These are phyloP conservation scores for Sebastes reedi DNA, from an alignment of 2,797 vertebrate species.

Conservation along the genomic window DNA sequence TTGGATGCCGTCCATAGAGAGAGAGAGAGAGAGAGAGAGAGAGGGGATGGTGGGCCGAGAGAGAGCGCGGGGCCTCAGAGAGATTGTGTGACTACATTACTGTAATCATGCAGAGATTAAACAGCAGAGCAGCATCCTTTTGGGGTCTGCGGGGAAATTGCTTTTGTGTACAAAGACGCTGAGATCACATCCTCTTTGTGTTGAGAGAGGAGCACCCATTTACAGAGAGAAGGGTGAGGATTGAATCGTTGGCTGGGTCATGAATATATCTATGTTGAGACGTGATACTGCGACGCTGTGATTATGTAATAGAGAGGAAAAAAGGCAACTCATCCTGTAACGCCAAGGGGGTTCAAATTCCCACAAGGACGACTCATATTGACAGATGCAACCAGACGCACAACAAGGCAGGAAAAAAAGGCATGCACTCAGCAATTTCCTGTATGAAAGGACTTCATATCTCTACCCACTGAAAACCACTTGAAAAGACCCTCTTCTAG, in stretches of 20 bases:
- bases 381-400: slow-evolving; percentile 33
- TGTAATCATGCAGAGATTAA: slow-evolving; percentile 75
- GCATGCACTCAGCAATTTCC: slow-evolving; percentile 30
- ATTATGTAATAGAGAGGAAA: slow-evolving; percentile 43
- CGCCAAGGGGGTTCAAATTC: slow-evolving; percentile 17
- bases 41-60: not conserved
- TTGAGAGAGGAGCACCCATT: not conserved
- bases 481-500: not conserved
- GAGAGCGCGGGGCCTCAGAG: not conserved
- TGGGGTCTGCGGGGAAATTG: slow-evolving; percentile 40
- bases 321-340: slow-evolving; percentile 19
- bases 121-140: slow-evolving; percentile 58
- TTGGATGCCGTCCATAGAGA: slow-evolving; percentile 41
- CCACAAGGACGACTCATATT: slow-evolving; percentile 7
- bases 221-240: slow-evolving; percentile 8
- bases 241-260: slow-evolving; percentile 12
- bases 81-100: slow-evolving; percentile 42
- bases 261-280: slow-evolving; percentile 10
- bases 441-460: not conserved
- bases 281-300: slow-evolving; percentile 22
- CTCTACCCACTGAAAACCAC: not conserved
- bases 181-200: slow-evolving; percentile 59
- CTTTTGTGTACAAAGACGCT: slow-evolving; percentile 45
- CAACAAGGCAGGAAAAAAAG: slow-evolving; percentile 14
- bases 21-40: not conserved